phyloP scores from a whole-genome alignment of 2,888 invertebrate genomes.

The Abrostola tripartita region DNA sequence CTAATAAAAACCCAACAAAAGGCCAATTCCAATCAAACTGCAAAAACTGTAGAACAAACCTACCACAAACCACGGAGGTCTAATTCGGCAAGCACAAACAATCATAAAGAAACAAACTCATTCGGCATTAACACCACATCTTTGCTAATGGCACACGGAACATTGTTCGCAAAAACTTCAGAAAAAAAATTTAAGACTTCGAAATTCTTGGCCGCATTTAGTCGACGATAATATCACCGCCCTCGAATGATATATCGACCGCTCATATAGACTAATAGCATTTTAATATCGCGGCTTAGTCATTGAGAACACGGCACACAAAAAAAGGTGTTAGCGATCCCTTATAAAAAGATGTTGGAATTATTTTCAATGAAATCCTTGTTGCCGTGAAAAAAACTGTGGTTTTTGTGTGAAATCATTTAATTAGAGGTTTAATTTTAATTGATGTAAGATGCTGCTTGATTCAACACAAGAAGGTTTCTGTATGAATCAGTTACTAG shows the following conservation, averaged over 20 bases:
- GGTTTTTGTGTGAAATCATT: constrained; percentile 50
- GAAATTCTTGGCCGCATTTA: constrained; percentile 83
- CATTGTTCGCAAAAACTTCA: constrained; percentile 75
- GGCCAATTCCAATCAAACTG: constrained; percentile 38
- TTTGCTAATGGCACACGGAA: constrained; percentile 71
- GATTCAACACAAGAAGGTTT: neutral
- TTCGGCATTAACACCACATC: constrained; percentile 67
- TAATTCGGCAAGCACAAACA: constrained; percentile 65
- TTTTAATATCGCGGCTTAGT: constrained; percentile 85
- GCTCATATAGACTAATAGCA: constrained; percentile 83
- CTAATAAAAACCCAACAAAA: constrained; percentile 37
- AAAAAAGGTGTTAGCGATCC: constrained; percentile 65
- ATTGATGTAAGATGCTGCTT: constrained; percentile 26
- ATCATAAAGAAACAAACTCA: constrained; percentile 69
- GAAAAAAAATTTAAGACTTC: constrained; percentile 78
- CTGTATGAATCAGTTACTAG: neutral
- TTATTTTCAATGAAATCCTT: constrained; percentile 57
- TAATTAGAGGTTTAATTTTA: constrained; percentile 49
- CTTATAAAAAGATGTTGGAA: constrained; percentile 50
- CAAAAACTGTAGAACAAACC: constrained; percentile 38
- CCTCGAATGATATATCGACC: constrained; percentile 82
- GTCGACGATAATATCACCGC: constrained; percentile 81
- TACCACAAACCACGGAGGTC: constrained; percentile 55
- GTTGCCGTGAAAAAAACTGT: constrained; percentile 27
- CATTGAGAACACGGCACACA: constrained; percentile 64